Conservation (phyloP, 2,113 vertebrate species). For the Planiliza haematocheilus region DNA sequence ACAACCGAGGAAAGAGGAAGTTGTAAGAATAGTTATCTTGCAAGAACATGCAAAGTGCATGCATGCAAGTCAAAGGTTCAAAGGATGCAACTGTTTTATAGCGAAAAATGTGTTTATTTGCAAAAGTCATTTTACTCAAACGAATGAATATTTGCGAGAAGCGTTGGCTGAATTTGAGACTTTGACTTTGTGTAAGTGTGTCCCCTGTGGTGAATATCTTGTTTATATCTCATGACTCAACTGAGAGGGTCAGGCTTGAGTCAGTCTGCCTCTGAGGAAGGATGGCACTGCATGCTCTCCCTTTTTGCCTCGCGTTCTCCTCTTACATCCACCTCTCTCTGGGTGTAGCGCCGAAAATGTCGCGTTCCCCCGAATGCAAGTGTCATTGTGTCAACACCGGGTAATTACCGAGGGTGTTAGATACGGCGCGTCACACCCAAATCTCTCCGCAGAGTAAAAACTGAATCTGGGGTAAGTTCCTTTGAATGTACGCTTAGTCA, state of each 20-base stretch:
- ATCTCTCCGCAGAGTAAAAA: conserved; percentile 15
- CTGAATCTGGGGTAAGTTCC: conserved; percentile 9
- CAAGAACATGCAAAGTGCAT: background rate
- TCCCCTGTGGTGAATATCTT: conserved; percentile 62
- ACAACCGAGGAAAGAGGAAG: conserved; percentile 2
- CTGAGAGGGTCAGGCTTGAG: conserved; percentile 58
- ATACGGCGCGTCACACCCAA: conserved; percentile 17
- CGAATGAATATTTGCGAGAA: conserved; percentile 5
- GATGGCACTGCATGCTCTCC: conserved; percentile 28
- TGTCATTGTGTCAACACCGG: conserved; percentile 41
- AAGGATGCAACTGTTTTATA: too few relatives aligned
- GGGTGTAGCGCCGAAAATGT: conserved; percentile 43
- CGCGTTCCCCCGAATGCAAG: conserved; percentile 12
- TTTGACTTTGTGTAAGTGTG: conserved; percentile 49
- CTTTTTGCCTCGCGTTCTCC: conserved; percentile 2
- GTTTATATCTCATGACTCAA: conserved; percentile 69
- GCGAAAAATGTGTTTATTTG: too few relatives aligned
- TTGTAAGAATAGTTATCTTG: too few relatives aligned
- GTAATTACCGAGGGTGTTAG: conserved; percentile 52
- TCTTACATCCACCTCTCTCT: conserved; percentile 42
- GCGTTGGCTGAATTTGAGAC: conserved; percentile 28
- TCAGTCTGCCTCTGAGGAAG: conserved; percentile 62
- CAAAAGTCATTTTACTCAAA: background rate
- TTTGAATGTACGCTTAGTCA: conserved; percentile 13
- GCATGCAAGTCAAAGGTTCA: too few relatives aligned